These are phyloP conservation scores for Spea hammondii DNA, from an alignment of 2,797 vertebrate genomes.

Conservation along the genomic window DNA sequence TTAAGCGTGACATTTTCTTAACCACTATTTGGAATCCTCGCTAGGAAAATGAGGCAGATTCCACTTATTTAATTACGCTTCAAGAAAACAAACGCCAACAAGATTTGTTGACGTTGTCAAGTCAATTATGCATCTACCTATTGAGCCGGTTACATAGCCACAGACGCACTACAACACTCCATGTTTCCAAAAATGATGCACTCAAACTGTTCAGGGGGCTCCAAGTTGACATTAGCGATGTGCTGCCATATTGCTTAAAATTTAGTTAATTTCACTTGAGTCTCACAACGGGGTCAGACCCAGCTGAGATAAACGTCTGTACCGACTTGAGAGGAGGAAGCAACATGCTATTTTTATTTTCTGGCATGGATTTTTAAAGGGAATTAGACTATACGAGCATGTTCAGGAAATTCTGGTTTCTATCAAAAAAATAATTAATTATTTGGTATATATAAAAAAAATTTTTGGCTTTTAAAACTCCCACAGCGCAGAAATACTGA, in stretches of 20 bases:
- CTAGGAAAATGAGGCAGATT: slow-evolving; percentile 28
- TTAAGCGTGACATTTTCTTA: slow-evolving; percentile 28
- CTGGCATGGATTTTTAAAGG: slow-evolving; percentile 18
- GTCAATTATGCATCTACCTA: slow-evolving; percentile 42
- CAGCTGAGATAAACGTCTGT: slow-evolving; percentile 43
- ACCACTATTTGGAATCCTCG: slow-evolving; percentile 28
- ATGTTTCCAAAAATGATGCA: slow-evolving; percentile 22
- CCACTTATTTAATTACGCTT: slow-evolving; percentile 47
- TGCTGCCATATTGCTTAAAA: slow-evolving; percentile 46
- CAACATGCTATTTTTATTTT: not conserved
- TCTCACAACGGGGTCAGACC: slow-evolving; percentile 27
- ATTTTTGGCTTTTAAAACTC: too few species aligned
- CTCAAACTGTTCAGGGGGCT: slow-evolving; percentile 28
- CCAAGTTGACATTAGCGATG: slow-evolving; percentile 30
- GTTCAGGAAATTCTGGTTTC: not conserved
- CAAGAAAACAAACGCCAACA: slow-evolving; percentile 46
- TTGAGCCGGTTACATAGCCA: slow-evolving; percentile 30
- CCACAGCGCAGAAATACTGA: too few species aligned
- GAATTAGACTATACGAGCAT: not conserved
- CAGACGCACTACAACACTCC: slow-evolving; percentile 35
- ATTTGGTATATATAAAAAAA: too few species aligned
- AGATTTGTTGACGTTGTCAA: slow-evolving; percentile 38
- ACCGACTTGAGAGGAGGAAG: slow-evolving; percentile 7
- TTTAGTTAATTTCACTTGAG: slow-evolving; percentile 36
- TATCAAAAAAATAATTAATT: too few species aligned